These are phyloP conservation scores for Polymixis lichenea DNA, from an alignment of 2,888 invertebrate species.

Conservation along the genomic window DNA sequence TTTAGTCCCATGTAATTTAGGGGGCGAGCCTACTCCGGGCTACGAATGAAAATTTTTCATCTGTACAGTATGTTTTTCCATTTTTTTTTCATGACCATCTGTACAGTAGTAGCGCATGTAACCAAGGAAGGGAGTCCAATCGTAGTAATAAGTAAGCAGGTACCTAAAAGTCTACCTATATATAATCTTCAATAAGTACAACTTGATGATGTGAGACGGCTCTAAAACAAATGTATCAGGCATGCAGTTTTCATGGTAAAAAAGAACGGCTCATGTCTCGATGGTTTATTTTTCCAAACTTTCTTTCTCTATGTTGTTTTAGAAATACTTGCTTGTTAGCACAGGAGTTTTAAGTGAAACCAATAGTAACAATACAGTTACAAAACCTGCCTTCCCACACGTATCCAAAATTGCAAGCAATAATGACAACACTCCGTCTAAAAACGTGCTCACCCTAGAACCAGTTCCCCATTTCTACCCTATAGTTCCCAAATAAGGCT, in stretches of 20 bases:
- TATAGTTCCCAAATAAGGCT: constrained; percentile 31
- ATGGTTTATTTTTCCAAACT: too few species aligned
- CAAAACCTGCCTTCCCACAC: neutral
- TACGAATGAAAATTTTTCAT: too few species aligned
- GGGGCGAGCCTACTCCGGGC: too few species aligned
- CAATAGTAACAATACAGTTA: neutral
- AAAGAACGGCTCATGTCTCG: neutral
- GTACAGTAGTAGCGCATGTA: too few species aligned
- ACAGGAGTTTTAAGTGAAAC: neutral
- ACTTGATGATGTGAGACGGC: neutral
- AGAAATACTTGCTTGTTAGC: neutral
- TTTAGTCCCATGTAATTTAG: too few species aligned
- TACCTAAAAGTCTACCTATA: neutral
- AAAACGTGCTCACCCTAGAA: neutral
- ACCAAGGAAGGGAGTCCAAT: neutral
- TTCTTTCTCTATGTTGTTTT: neutral
- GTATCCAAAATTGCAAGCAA: neutral
- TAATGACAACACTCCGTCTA: neutral
- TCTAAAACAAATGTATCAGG: neutral
- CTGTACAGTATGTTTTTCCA: too few species aligned
- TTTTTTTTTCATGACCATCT: too few species aligned
- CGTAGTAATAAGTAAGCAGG: neutral
- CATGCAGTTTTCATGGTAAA: too few species aligned
- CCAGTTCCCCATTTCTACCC: constrained; percentile 4
- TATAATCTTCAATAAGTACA: neutral